Evolutionary conservation across 2,888 invertebrate genomes (phyloP).

Genomic region (Ornithoptera priamus): DNA sequence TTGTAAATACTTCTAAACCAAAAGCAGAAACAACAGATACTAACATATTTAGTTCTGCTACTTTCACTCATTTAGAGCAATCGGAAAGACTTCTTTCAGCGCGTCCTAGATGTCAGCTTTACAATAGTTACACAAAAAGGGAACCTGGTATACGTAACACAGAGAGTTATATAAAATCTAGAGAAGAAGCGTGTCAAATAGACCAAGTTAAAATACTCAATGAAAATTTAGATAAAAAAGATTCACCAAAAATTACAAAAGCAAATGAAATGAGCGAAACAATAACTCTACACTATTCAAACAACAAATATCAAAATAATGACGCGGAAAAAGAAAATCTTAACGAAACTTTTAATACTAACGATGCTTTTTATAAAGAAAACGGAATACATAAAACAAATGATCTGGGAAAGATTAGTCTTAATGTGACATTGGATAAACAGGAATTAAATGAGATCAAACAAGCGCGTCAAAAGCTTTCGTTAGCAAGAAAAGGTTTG

Average conservation of each 20-base stretch:
- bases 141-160: slow-evolving; percentile 58
- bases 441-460: slow-evolving; percentile 73
- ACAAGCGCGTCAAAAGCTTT: slow-evolving; percentile 70
- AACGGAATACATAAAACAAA: slow-evolving; percentile 58
- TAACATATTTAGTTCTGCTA: slow-evolving; percentile 68
- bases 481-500: slow-evolving; percentile 64
- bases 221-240: slow-evolving; percentile 64
- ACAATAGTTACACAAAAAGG: slow-evolving; percentile 60
- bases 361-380: slow-evolving; percentile 69
- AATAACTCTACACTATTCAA: slow-evolving; percentile 67
- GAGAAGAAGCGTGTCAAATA: slow-evolving; percentile 68
- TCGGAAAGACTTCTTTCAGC: slow-evolving; percentile 64
- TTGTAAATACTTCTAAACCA: slow-evolving; percentile 56
- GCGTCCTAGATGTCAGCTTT: slow-evolving; percentile 58
- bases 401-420: slow-evolving; percentile 55
- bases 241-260: slow-evolving; percentile 47
- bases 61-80: slow-evolving; percentile 70
- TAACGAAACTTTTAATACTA: slow-evolving; percentile 58
- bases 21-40: slow-evolving; percentile 55
- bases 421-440: slow-evolving; percentile 70
- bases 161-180: slow-evolving; percentile 68
- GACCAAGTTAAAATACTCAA: slow-evolving; percentile 64
- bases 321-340: slow-evolving; percentile 71
- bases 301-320: slow-evolving; percentile 60
- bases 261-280: slow-evolving; percentile 62